A percentile compares a stretch with the other conserved stretches of the same genome.
Conservation (phyloP, 1,140 invertebrate genomes). For the Cyphomyrmex costatus region DNA sequence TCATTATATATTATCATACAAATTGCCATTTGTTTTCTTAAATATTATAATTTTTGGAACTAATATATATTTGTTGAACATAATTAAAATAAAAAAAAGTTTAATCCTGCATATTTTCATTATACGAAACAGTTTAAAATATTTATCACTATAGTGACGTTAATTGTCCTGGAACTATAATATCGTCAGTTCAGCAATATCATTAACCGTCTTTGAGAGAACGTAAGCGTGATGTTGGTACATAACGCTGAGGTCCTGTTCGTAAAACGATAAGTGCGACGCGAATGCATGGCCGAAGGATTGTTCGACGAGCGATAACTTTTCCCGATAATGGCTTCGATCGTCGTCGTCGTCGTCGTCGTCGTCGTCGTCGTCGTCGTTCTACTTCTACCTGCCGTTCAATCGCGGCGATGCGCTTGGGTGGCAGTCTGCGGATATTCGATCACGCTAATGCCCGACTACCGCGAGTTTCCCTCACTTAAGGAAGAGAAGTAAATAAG, state of each 20-base stretch:
- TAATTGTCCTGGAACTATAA: not conserved
- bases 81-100: not conserved
- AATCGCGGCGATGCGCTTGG: slow-evolving; percentile 51
- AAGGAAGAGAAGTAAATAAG: slow-evolving; percentile 66
- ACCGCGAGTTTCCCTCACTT: slow-evolving; percentile 30
- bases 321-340: slow-evolving; percentile 72
- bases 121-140: not conserved
- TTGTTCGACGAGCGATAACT: slow-evolving; percentile 70
- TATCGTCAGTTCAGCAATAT: slow-evolving; percentile 21
- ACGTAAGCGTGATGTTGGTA: slow-evolving; percentile 47
- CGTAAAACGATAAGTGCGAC: slow-evolving; percentile 58
- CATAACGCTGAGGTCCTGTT: slow-evolving; percentile 36
- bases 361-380: slow-evolving; percentile 35
- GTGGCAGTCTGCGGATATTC: slow-evolving; percentile 52
- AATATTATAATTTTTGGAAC: not conserved
- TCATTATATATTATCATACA: not conserved
- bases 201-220: slow-evolving; percentile 30
- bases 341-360: slow-evolving; percentile 54
- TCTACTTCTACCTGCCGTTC: slow-evolving; percentile 51
- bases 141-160: not conserved
- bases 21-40: not conserved
- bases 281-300: slow-evolving; percentile 55
- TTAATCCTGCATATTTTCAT: not conserved
- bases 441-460: slow-evolving; percentile 39
- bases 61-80: not conserved